These are phyloP conservation scores for Oncorhynchus keta DNA, from an alignment of 2,113 vertebrate genomes.

Conservation along the genomic window DNA sequence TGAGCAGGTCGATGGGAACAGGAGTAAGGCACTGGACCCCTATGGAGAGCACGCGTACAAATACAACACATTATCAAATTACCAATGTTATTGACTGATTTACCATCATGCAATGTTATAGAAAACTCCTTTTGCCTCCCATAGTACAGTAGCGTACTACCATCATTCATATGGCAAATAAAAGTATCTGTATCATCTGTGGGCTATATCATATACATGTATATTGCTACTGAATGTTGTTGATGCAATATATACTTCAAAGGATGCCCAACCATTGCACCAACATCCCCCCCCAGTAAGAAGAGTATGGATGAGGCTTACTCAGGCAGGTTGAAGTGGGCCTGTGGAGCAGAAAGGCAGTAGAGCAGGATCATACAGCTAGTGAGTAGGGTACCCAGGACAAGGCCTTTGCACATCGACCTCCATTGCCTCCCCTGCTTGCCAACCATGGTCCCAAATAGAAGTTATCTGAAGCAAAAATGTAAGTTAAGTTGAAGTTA, in stretches of 20 bases:
- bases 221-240: too few species aligned
- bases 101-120: too few species aligned
- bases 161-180: too few species aligned
- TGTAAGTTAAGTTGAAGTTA: not conserved
- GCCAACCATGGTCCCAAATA: constrained; percentile 71
- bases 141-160: too few species aligned
- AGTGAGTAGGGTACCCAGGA: constrained; percentile 87
- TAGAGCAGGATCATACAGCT: constrained; percentile 92
- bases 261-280: not conserved
- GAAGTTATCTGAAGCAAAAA: constrained; percentile 60
- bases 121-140: too few species aligned
- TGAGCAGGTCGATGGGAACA: constrained; percentile 76
- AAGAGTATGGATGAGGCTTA: constrained; percentile 69
- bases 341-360: constrained; percentile 80
- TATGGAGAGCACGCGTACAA: constrained; percentile 45
- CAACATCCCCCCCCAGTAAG: not conserved
- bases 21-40: constrained; percentile 80
- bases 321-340: constrained; percentile 79
- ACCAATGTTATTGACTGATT: too few species aligned
- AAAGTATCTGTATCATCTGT: too few species aligned
- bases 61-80: too few species aligned
- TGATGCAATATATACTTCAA: not conserved
- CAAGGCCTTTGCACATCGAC: constrained; percentile 89
- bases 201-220: too few species aligned
- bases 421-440: constrained; percentile 80